phyloP scores from a whole-genome alignment of 2,888 invertebrate species.

The Dolichopus griseipennis region DNA sequence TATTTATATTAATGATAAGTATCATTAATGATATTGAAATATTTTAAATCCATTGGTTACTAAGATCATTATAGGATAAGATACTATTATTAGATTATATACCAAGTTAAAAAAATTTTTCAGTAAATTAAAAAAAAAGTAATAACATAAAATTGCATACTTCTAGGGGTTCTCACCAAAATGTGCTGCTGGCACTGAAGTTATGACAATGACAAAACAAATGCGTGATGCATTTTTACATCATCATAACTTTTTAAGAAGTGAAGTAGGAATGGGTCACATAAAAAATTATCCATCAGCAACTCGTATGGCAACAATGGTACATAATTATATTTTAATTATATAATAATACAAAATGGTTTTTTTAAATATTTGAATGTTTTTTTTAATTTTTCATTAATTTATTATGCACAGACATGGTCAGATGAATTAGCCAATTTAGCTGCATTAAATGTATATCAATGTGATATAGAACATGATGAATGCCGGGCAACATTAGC shows the following conservation, averaged over 20 bases:
- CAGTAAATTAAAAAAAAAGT: too few relatives aligned
- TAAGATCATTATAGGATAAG: too few relatives aligned
- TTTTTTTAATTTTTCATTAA: too few relatives aligned
- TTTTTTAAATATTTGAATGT: too few relatives aligned
- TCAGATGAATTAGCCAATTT: conserved; percentile 1
- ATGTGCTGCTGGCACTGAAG: not conserved
- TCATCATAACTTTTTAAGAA: not conserved
- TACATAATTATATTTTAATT: not conserved
- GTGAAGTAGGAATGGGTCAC: not conserved
- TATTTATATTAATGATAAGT: too few relatives aligned
- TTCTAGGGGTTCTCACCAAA: not conserved
- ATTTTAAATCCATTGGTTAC: too few relatives aligned
- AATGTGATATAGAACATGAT: conserved; percentile 1
- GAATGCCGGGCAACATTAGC: not conserved
- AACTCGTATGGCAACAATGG: conserved; percentile 1
- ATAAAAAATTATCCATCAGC: not conserved
- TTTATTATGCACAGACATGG: not conserved
- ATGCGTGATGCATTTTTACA: not conserved
- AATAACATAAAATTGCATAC: not conserved
- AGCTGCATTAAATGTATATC: not conserved
- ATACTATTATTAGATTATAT: too few relatives aligned
- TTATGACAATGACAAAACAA: not conserved
- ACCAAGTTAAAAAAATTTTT: too few relatives aligned
- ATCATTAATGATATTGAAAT: too few relatives aligned
- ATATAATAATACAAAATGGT: too few relatives aligned